These are phyloP conservation scores for Lacerta viridis DNA, from an alignment of 2,797 vertebrate genomes.

Conservation along the genomic window DNA sequence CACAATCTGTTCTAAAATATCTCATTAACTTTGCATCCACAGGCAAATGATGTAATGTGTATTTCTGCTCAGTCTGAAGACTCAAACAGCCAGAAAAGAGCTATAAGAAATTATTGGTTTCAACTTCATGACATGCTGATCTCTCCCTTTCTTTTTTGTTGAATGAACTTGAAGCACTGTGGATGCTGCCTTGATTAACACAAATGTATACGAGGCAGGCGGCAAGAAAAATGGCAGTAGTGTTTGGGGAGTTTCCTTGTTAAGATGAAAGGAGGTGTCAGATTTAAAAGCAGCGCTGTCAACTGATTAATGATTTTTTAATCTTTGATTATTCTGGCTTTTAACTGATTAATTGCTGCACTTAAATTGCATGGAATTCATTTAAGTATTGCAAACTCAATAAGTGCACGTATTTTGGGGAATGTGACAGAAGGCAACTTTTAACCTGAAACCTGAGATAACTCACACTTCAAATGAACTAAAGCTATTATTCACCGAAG, in stretches of 20 bases:
- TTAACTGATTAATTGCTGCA: constrained; percentile 17
- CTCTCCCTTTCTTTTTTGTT: neutral
- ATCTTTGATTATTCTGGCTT: constrained; percentile 22
- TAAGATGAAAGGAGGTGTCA: constrained; percentile 21
- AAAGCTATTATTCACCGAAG: neutral
- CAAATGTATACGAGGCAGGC: constrained; percentile 57
- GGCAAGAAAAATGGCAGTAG: constrained; percentile 13
- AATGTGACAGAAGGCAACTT: neutral
- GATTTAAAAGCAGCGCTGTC: constrained; percentile 9
- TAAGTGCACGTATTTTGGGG: neutral
- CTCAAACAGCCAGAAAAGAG: constrained; percentile 43
- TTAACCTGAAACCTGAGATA: neutral
- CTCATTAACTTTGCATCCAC: constrained; percentile 69
- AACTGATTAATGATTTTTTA: constrained; percentile 17
- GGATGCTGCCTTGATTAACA: constrained; percentile 72
- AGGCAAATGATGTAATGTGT: constrained; percentile 37
- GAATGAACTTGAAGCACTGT: constrained; percentile 57
- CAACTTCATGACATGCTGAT: constrained; percentile 41
- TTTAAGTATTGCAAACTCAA: neutral
- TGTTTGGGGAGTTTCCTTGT: neutral
- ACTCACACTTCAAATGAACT: neutral
- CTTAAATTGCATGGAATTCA: constrained; percentile 18
- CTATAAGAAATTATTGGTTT: constrained; percentile 61
- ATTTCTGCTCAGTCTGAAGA: constrained; percentile 28
- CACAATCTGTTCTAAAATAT: constrained; percentile 52